Evolutionary conservation across 64 coral and sea anemone genomes (phyloP), one percentile per base, ranked within the genome.

Genomic region (Montipora foliosa): DNA sequence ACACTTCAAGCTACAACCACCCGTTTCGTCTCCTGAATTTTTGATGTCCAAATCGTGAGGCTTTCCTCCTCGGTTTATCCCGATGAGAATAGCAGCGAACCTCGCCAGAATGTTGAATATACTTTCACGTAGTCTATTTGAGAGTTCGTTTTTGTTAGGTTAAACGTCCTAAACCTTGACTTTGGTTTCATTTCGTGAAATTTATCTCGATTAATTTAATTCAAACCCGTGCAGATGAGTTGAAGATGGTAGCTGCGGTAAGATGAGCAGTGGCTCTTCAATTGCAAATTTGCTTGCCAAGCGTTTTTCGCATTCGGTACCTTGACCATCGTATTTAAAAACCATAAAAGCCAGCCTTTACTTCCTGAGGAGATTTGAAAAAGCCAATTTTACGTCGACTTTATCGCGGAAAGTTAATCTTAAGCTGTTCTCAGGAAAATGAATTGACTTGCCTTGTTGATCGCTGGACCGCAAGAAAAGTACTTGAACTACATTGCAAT

Each of bases 21-120:
- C 81, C 81, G 81, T 84, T 62, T 62, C 60, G 37, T 80, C 60
- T 20, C 29, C 66, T 86, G 82, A 86, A 86, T 86, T 86, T 84
- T 86, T 86, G 67, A 86, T 86, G 82, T 59, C 15, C n/a, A 37
- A 83, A 83, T 25, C 60, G 58, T 11, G 11, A 14, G 81, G 60
- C 82, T 72, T 84, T 47, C 14, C 62, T 47, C 14, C 62, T 86
- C 44, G 44, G 19, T 51, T 72, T 48, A 67, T 12, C n/a, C 10
- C 2, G n/a, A 49, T 44, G 19, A 52, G 44, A 19, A 68, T 86
- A 20, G 46, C 16, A 0, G 14, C 3, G 13, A n/a, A 71, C 19
- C n/a, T 20, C 7, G 4, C 8, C 48, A 49, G 11, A 71, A n/a
- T 14, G 13, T 49, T 48, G 1, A 49, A 50, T 6, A 3, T 70